Base-by-base conservation (phyloP, 2,888 invertebrate species). In the Carabus problematicus region DNA sequence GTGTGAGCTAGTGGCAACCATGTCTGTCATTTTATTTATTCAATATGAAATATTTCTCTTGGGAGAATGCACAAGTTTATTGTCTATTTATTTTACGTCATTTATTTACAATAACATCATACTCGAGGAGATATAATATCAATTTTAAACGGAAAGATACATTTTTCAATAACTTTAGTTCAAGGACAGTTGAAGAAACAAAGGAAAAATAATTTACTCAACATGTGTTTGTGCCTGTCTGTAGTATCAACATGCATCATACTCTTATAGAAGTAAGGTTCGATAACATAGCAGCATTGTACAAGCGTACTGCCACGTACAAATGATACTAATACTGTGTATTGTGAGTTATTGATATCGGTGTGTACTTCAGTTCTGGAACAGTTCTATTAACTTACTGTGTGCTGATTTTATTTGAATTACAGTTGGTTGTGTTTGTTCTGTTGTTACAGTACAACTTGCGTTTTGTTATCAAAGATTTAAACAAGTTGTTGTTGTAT, bases 11-110 rank as follows among this genome's bases (percentile, higher is more conserved):
- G 40, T 16, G 12, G 16, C 16, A 3, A 54, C 16, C 2, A 29
- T 29, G 6, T 29, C 6, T n/a, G n/a, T 6, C 29, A 29, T 29
- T 6, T 29, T 29, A 29, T n/a, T n/a, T n/a, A n/a, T n/a, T n/a
- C n/a, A n/a, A n/a, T 29, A 29, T 29, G 2, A 29, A 29, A 29
- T 29, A 29, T 2, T 29, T 29, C 29, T 3, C 29, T 29, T 54
- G 4, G 8, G 8, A 54, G 8, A 18, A 6, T 54, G 2, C 18
- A 71, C 60, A 70, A 70, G 19, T n/a, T 19, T 16, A 58, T 29
- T 41, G 59, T n/a, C 55, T 3, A n/a, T 16, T 55, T n/a, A 7
- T 18, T 14, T 1, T 3, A 29, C 18, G 18, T 14, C 4, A 12
- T 14, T 29, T 29, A 29, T 29, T 29, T 29, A 29, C 29, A 29